Base-by-base conservation (phyloP, 2,113 vertebrate genomes). In the Platichthys flesus region DNA sequence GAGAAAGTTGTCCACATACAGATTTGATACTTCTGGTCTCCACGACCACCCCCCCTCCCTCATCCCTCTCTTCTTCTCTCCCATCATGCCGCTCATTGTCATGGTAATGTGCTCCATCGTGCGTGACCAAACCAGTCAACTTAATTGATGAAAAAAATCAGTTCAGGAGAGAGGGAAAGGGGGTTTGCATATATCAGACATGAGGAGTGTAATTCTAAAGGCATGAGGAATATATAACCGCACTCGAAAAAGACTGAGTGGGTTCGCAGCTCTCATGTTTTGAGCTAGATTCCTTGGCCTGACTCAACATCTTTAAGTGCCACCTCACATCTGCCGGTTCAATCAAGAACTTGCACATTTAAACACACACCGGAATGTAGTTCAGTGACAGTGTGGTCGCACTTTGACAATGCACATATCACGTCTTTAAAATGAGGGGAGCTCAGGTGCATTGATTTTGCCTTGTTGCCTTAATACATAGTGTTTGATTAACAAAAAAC, bases 81-180 rank as follows among this genome's bases (percentile, higher is more conserved):
- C 80, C 79, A 56, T 77, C 70, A 24, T 52, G 49, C 47, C 71
- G 15, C 35, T 82, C 65, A 88, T 92, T 90, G 82, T 91, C 70
- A 93, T 92, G 90, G 49, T 88, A 91, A 93, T 90, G 71, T 16
- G 0, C 45, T 84, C 81, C 55, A 66, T 81, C 68, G 47, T 60
- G 88, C 79, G 49, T 86, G 78, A 93, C 79, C 83, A 87, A 85
- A 87, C 64, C 24, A 72, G 82, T 85, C 88, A 79, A 66, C 66
- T 85, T 87, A 81, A 90, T 87, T 87, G 85, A 90, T 89, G 79
- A 82, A 74, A 85, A 64, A 83, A 88, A 42, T 42, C 78, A 56
- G 75, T n/a, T 64, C 59, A 55, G 18, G 57, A 35, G 54, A 59
- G 57, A 51, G 55, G 42, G 58, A 31, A 62, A 47, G 67, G 81